phyloP scores from a whole-genome alignment of 2,888 invertebrate genomes.

The Tinea pellionella region DNA sequence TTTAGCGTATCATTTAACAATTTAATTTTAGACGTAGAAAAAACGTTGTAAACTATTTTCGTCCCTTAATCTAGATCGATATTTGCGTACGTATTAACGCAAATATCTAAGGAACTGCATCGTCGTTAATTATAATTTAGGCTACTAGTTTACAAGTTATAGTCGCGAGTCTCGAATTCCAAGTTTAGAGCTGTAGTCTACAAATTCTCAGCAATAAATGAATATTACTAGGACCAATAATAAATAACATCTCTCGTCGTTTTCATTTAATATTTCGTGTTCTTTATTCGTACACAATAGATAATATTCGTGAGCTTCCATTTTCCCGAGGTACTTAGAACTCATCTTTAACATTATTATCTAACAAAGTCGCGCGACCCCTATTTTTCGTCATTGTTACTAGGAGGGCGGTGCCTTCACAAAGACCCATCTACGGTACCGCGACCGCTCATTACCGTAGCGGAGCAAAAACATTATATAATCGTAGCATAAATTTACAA shows the following conservation, averaged over 20 bases:
- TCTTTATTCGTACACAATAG: background rate
- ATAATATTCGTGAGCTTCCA: background rate
- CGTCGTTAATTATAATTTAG: background rate
- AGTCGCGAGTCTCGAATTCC: background rate
- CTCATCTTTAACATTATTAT: background rate
- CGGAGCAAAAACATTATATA: slow-evolving; percentile 11
- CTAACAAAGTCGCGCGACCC: background rate
- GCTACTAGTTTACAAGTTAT: background rate
- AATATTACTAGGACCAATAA: background rate
- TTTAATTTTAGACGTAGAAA: background rate
- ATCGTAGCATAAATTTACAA: slow-evolving; percentile 3
- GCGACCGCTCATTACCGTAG: slow-evolving; percentile 13
- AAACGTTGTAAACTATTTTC: slow-evolving; percentile 4
- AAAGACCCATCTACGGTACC: slow-evolving; percentile 4
- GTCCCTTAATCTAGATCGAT: slow-evolving; percentile 1
- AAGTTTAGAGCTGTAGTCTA: background rate
- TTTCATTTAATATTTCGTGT: too few species aligned
- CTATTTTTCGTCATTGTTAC: slow-evolving; percentile 8
- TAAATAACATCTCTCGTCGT: background rate
- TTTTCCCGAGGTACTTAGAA: background rate
- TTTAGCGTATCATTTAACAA: background rate
- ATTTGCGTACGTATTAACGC: background rate
- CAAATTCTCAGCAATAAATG: background rate
- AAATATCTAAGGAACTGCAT: background rate
- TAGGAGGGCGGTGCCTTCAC: slow-evolving; percentile 1